Evolutionary conservation across 2,113 vertebrate species (phyloP).

Genomic region (Erpornis zantholeuca): DNA sequence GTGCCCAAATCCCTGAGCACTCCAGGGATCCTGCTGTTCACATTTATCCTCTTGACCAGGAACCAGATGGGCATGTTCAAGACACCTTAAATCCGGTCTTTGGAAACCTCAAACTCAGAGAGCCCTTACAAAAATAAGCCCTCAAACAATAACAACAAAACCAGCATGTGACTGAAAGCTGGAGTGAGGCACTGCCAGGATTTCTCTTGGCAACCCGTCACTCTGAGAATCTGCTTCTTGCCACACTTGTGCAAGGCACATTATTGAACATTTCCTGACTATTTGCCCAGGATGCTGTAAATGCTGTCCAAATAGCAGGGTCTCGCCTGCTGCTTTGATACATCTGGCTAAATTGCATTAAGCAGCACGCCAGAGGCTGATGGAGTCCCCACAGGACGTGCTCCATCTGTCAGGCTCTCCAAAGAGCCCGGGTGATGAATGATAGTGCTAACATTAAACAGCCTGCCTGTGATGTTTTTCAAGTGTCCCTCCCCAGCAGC

Average conservation of each 20-base stretch:
- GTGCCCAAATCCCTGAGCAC: fast-evolving
- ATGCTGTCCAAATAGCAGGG: constrained; percentile 61
- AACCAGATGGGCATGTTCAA: background rate
- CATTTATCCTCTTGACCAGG: background rate
- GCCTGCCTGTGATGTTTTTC: constrained; percentile 52
- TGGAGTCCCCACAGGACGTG: constrained; percentile 37
- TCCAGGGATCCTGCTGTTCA: background rate
- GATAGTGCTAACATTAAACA: constrained; percentile 63
- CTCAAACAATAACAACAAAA: constrained; percentile 54
- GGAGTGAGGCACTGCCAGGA: constrained; percentile 26
- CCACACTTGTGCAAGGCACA: constrained; percentile 55
- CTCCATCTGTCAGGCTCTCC: constrained; percentile 62
- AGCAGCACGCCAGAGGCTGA: constrained; percentile 48
- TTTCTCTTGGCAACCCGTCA: constrained; percentile 24
- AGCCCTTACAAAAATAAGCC: background rate
- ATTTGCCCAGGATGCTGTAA: constrained; percentile 61
- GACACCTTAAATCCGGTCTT: constrained; percentile 6
- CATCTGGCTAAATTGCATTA: constrained; percentile 48
- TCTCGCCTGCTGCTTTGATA: constrained; percentile 50
- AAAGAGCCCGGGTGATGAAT: constrained; percentile 54
- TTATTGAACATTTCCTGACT: constrained; percentile 74
- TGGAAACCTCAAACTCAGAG: background rate
- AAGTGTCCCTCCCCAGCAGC: constrained; percentile 56
- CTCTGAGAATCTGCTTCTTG: constrained; percentile 43
- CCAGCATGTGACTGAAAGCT: constrained; percentile 30